Conservation (phyloP, 2,888 invertebrate genomes). For the Callinectes sapidus region DNA sequence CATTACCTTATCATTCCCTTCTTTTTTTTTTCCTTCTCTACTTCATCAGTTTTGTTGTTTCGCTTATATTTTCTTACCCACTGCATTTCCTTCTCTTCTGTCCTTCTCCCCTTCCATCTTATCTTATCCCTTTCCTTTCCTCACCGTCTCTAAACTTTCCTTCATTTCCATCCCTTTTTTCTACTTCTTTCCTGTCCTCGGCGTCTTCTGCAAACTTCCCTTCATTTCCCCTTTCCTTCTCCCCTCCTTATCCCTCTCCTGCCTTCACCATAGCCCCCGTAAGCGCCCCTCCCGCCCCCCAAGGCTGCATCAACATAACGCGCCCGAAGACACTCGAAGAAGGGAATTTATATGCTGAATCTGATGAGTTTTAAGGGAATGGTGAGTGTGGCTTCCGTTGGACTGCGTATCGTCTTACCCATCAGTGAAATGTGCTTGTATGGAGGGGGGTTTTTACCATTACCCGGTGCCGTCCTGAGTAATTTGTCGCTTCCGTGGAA, state of each 20-base stretch:
- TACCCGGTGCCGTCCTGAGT: background rate
- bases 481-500: slow-evolving; percentile 4
- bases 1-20: background rate
- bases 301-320: background rate
- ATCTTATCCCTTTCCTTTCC: background rate
- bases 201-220: background rate
- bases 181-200: background rate
- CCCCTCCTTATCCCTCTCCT: background rate
- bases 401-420: background rate
- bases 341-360: background rate
- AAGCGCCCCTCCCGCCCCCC: too few relatives aligned
- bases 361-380: slow-evolving; percentile 10
- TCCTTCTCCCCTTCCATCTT: background rate
- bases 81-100: background rate
- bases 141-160: background rate
- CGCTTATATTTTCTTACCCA: background rate
- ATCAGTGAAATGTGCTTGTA: background rate
- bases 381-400: background rate
- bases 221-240: background rate
- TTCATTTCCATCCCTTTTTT: background rate
- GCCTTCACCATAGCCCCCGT: background rate
- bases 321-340: slow-evolving; percentile 5
- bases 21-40: background rate
- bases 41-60: background rate
- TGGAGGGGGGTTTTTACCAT: background rate